phyloP scores from a whole-genome alignment of 2,797 vertebrate species.

The Pangasius krempfi region DNA sequence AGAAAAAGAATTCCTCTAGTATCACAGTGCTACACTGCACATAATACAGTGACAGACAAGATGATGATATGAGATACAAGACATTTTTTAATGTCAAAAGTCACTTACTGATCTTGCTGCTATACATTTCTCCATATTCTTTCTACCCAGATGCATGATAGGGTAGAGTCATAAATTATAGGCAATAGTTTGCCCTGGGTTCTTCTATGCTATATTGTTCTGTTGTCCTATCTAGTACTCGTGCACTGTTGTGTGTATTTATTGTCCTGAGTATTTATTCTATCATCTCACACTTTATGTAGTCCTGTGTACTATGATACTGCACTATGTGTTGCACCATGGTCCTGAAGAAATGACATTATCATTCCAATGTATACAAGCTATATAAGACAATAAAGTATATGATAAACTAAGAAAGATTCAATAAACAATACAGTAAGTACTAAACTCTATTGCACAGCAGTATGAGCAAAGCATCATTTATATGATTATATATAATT shows the following conservation, averaged over 20 bases:
- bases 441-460: not conserved
- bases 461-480: not conserved
- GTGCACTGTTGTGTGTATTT: not conserved
- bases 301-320: not conserved
- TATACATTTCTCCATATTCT: not conserved
- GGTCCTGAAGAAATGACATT: not conserved
- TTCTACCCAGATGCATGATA: not conserved
- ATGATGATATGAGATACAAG: not conserved
- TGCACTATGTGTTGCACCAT: not conserved
- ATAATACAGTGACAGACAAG: not conserved
- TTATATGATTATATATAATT: not conserved
- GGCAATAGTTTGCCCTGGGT: not conserved
- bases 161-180: not conserved
- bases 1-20: not conserved
- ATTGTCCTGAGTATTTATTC: not conserved
- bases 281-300: not conserved
- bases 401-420: not conserved
- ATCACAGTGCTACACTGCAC: not conserved
- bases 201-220: not conserved
- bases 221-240: not conserved
- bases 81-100: not conserved
- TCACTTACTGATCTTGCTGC: not conserved
- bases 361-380: not conserved
- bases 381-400: not conserved
- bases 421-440: not conserved